These are phyloP conservation scores for Orchestes rusci DNA, from an alignment of 2,888 invertebrate genomes.

Conservation along the genomic window DNA sequence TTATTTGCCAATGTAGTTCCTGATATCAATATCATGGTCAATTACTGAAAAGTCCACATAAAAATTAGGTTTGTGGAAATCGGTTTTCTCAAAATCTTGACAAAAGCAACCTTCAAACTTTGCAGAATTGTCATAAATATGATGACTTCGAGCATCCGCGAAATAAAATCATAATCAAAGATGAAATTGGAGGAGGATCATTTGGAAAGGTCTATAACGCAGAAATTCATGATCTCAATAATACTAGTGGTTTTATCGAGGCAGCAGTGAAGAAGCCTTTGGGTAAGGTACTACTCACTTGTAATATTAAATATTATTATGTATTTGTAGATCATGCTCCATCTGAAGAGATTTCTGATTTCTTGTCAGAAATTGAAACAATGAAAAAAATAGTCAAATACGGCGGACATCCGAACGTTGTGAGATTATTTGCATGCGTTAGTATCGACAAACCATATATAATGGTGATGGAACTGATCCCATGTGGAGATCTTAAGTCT, in stretches of 20 bases:
- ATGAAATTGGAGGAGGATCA: conserved; percentile 64
- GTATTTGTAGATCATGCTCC: conserved; percentile 45
- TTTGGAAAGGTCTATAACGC: conserved; percentile 69
- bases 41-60: not conserved
- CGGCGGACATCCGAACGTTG: conserved; percentile 61
- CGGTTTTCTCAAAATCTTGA: not conserved
- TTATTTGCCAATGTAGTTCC: too few species aligned
- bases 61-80: not conserved
- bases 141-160: conserved; percentile 38
- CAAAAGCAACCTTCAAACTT: not conserved
- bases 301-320: not conserved
- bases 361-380: conserved; percentile 69
- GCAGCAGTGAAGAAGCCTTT: conserved; percentile 72
- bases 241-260: conserved; percentile 46
- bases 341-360: conserved; percentile 54
- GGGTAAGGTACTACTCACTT: conserved; percentile 44
- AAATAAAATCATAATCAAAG: conserved; percentile 28
- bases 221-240: conserved; percentile 48
- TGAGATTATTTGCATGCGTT: conserved; percentile 67
- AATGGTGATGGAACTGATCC: conserved; percentile 72
- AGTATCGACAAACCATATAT: conserved; percentile 60
- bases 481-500: conserved; percentile 66
- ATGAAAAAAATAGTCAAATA: conserved; percentile 66
- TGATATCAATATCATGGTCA: not conserved
- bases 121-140: conserved; percentile 21